Evolutionary conservation across 2,888 invertebrate species (phyloP).

Genomic region (Euproctis similis): DNA sequence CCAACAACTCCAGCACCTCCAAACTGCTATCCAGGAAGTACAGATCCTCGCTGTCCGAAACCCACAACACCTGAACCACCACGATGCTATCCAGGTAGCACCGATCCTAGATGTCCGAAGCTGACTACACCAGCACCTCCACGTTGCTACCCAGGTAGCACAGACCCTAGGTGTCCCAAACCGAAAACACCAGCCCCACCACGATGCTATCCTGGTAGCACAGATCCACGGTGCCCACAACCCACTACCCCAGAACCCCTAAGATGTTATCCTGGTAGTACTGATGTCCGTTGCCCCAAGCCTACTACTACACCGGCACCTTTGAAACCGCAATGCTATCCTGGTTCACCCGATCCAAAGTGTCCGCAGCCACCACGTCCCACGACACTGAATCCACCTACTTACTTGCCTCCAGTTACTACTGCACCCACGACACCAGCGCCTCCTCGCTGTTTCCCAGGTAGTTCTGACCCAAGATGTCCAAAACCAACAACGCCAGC

Average conservation of each 20-base stretch:
- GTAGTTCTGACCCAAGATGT: constrained; percentile 27
- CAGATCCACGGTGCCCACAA: constrained; percentile 11
- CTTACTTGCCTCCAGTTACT: constrained; percentile 15
- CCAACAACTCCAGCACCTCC: constrained; percentile 12
- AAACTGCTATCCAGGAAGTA: constrained; percentile 30
- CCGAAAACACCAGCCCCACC: constrained; percentile 25
- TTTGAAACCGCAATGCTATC: constrained; percentile 15
- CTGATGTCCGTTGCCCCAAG: constrained; percentile 26
- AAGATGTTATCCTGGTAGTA: constrained; percentile 29
- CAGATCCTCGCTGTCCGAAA: constrained; percentile 42
- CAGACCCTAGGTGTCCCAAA: constrained; percentile 35
- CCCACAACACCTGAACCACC: constrained; percentile 31
- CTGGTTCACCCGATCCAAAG: constrained; percentile 33
- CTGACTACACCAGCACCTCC: constrained; percentile 29
- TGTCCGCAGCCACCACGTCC: constrained; percentile 24
- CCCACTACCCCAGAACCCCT: constrained; percentile 12
- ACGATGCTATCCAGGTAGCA: constrained; percentile 26
- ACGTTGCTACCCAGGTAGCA: constrained; percentile 30
- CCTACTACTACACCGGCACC: constrained; percentile 22
- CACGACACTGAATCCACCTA: constrained; percentile 26
- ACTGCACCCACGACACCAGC: constrained; percentile 27
- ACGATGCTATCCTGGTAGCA: constrained; percentile 10
- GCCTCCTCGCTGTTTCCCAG: constrained; percentile 24
- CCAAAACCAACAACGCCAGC: constrained; percentile 1
- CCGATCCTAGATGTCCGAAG: constrained; percentile 30